Conservation (phyloP, 1,140 invertebrate genomes). For the Paraescarpia echinospica region DNA sequence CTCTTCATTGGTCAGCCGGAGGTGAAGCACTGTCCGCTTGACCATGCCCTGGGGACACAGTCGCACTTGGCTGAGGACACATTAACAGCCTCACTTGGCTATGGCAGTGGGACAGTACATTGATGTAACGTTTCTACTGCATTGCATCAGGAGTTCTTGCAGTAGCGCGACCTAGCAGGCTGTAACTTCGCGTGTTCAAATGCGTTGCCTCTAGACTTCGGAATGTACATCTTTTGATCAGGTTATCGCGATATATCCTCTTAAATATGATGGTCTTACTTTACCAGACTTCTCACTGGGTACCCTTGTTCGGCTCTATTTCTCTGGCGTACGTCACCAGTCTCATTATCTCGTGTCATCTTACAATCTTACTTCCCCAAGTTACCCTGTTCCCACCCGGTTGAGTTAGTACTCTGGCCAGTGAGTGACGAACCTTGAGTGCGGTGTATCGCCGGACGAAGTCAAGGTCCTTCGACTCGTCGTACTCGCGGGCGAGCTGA, state of each 20-base stretch:
- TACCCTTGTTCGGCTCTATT: no score
- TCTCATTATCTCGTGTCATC: not conserved
- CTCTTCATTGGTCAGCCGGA: constrained; percentile 39
- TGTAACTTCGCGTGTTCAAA: not conserved
- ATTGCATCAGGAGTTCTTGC: no score
- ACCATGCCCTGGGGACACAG: constrained; percentile 44
- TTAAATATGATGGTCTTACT: not conserved
- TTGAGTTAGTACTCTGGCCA: not conserved
- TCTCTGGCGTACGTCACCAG: not conserved
- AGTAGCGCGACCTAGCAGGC: no score
- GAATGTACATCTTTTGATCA: not conserved
- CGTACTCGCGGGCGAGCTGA: constrained; percentile 47
- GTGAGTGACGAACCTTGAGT: constrained; percentile 6
- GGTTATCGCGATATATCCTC: not conserved
- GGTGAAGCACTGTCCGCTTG: constrained; percentile 48
- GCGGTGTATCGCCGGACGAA: constrained; percentile 44
- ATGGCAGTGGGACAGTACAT: not conserved
- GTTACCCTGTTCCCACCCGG: not conserved
- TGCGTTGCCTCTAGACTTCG: not conserved
- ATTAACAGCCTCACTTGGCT: not conserved
- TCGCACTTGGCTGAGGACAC: constrained; percentile 20
- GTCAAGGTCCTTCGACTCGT: constrained; percentile 49
- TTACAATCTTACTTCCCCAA: not conserved
- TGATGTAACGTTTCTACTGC: not conserved
- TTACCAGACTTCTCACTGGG: no score